These are phyloP conservation scores for Dioctria rufipes DNA, from an alignment of 2,888 invertebrate species.

Conservation along the genomic window DNA sequence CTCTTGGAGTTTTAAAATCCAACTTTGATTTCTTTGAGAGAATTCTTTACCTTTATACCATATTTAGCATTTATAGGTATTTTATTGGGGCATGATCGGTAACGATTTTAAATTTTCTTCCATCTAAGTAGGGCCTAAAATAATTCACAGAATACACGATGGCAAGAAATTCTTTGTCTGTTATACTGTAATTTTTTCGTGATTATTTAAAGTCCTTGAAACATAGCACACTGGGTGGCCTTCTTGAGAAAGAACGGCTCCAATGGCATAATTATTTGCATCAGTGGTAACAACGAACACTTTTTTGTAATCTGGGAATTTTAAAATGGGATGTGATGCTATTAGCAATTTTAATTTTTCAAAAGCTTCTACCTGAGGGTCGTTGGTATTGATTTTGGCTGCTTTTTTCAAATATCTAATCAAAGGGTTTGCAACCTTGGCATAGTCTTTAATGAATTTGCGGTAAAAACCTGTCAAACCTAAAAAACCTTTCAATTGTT, in stretches of 20 bases:
- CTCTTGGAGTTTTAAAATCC: no score
- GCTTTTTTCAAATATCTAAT: constrained; percentile 2
- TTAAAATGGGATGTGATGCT: constrained; percentile 48
- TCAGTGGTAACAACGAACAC: constrained; percentile 54
- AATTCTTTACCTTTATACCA: no score
- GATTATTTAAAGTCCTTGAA: constrained; percentile 56
- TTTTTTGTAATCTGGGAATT: constrained; percentile 50
- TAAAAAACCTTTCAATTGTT: constrained; percentile 21
- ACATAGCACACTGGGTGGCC: constrained; percentile 56
- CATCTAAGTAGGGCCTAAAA: constrained; percentile 3
- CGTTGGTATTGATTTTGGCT: constrained; percentile 23
- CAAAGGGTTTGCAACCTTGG: not conserved
- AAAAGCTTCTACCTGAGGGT: constrained; percentile 54
- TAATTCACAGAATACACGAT: no score
- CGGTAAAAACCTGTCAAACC: constrained; percentile 31
- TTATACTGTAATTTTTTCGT: constrained; percentile 56
- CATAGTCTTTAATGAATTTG: no score
- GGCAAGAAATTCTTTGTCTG: constrained; percentile 58
- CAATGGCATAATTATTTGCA: constrained; percentile 49
- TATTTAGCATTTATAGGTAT: no score
- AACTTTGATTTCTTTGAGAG: no score
- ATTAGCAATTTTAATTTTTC: constrained; percentile 57
- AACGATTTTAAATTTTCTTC: no score
- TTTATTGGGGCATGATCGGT: constrained; percentile 47
- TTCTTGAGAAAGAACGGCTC: not conserved